Evolutionary conservation across 2,797 vertebrate species (phyloP).

Genomic region (Sternotherus odoratus): DNA sequence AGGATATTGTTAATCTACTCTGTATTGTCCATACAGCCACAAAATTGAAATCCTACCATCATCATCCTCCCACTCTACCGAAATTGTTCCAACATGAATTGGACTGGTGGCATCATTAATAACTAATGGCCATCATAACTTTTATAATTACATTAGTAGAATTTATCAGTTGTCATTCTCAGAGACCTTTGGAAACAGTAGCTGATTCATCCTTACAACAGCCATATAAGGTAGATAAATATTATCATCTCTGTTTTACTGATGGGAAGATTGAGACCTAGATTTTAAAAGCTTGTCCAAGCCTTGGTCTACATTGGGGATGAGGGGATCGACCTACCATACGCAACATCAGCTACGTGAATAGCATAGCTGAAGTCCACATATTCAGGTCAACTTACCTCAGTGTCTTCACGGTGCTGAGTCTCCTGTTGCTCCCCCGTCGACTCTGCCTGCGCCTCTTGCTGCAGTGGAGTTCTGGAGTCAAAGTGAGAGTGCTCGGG

Average conservation of each 20-base stretch:
- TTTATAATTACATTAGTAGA: background rate
- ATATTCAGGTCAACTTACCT: no score
- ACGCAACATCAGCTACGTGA: no score
- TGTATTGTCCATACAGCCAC: fast-evolving
- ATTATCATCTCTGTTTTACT: background rate
- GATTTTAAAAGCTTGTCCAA: background rate
- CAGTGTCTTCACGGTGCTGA: no score
- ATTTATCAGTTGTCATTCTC: no score
- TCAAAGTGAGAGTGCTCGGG: no score
- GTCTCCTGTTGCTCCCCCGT: no score
- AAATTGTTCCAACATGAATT: background rate
- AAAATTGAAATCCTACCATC: background rate
- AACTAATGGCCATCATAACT: background rate
- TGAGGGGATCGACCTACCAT: no score
- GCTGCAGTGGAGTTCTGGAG: no score
- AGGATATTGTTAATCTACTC: background rate
- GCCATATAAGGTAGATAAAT: background rate
- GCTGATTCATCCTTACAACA: background rate
- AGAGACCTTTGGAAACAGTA: background rate
- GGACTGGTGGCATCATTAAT: background rate
- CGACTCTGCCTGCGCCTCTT: no score
- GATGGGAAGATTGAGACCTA: background rate
- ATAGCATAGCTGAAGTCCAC: no score
- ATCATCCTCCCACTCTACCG: background rate
- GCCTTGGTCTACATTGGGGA: no score